phyloP scores from a whole-genome alignment of 1,140 invertebrate species.

The Arion vulgaris region DNA sequence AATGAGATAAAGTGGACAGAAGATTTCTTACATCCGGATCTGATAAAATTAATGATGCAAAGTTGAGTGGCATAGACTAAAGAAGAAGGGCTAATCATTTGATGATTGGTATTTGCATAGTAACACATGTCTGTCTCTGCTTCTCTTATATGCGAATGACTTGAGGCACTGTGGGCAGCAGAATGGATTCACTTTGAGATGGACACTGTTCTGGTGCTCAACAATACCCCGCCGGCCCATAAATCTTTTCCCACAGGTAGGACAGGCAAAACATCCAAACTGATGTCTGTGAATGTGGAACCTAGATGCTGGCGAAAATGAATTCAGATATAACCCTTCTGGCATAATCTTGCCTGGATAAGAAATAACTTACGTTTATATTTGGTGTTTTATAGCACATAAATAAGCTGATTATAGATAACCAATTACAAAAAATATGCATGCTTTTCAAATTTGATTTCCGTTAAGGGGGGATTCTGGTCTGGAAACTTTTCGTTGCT shows the following conservation, averaged over 20 bases:
- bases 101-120: neutral
- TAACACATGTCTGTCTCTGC: neutral
- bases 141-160: constrained; percentile 15
- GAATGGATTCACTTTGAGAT: constrained; percentile 9
- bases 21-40: neutral
- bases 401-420: too few relatives aligned
- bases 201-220: constrained; percentile 27
- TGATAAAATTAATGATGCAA: too few relatives aligned
- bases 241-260: constrained; percentile 12
- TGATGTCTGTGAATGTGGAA: neutral
- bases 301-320: neutral
- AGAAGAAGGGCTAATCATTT: neutral
- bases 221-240: neutral
- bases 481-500: too few relatives aligned
- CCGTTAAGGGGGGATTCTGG: too few relatives aligned
- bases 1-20: neutral
- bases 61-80: too few relatives aligned
- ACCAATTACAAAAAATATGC: too few relatives aligned
- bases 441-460: too few relatives aligned
- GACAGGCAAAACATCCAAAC: neutral
- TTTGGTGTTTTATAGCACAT: too few relatives aligned
- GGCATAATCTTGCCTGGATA: neutral
- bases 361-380: neutral
- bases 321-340: neutral
- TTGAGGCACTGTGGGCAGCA: neutral